Percentiles rank a stretch among this genome's conserved stretches.
These are phyloP conservation scores for Himalopsyche japonica DNA, from an alignment of 2,888 invertebrate genomes.

Conservation along the genomic window DNA sequence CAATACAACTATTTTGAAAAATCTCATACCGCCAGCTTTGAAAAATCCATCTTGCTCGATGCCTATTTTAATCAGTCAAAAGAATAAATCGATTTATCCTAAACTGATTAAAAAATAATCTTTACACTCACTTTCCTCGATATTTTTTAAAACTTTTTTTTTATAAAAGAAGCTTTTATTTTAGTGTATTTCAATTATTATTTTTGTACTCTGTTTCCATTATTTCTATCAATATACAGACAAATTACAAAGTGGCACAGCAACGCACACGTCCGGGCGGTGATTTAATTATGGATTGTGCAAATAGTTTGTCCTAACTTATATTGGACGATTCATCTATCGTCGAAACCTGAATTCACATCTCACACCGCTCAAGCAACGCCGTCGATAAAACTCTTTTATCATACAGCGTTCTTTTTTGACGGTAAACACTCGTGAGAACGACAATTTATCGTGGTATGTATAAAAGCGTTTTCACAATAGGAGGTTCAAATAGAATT, in stretches of 20 bases:
- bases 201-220: not conserved
- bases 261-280: slow-evolving; percentile 21
- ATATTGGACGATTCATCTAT: slow-evolving; percentile 30
- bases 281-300: slow-evolving; percentile 37
- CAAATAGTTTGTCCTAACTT: slow-evolving; percentile 37
- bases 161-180: not conserved
- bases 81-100: not conserved
- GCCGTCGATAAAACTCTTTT: not conserved
- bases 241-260: not conserved
- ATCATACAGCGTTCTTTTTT: not conserved
- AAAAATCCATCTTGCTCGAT: not conserved
- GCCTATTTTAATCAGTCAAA: not conserved
- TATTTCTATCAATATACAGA: not conserved
- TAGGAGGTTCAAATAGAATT: not conserved
- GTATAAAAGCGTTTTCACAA: not conserved
- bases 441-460: not conserved
- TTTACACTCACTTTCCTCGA: not conserved
- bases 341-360: slow-evolving; percentile 12
- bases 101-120: not conserved
- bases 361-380: not conserved
- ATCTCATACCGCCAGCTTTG: not conserved
- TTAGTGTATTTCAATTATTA: not conserved
- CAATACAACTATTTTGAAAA: not conserved
- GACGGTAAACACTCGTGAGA: not conserved
- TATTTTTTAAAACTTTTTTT: not conserved